Conservation (phyloP, 2,888 invertebrate genomes). For the Sisyra nigra region DNA sequence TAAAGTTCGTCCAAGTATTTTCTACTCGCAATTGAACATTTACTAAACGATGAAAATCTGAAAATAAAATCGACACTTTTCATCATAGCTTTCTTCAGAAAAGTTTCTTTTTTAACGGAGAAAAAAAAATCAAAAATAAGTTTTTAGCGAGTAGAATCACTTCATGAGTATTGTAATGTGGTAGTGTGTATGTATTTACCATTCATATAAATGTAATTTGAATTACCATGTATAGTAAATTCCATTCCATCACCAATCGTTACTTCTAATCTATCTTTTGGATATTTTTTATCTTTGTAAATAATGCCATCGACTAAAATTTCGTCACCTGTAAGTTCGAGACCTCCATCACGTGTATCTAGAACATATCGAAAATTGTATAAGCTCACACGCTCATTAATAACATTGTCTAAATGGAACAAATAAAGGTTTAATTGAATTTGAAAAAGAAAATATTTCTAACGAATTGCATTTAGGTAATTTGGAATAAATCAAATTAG, state of each 20-base stretch:
- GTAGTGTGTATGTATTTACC: neutral
- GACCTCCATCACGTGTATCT: slow-evolving; percentile 40
- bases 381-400: neutral
- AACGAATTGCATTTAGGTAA: neutral
- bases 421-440: neutral
- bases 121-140: too few relatives aligned
- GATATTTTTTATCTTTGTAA: slow-evolving; percentile 75
- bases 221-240: slow-evolving; percentile 74
- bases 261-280: slow-evolving; percentile 74
- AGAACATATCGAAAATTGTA: slow-evolving; percentile 12
- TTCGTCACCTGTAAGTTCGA: slow-evolving; percentile 35
- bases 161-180: neutral
- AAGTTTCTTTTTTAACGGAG: too few relatives aligned
- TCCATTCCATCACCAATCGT: slow-evolving; percentile 89
- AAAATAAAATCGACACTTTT: too few relatives aligned
- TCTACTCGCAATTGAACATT: too few relatives aligned
- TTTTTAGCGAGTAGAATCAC: too few relatives aligned
- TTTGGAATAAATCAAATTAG: neutral
- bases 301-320: slow-evolving; percentile 71
- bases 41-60: too few relatives aligned
- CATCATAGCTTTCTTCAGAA: too few relatives aligned
- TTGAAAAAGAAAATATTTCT: neutral
- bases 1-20: too few relatives aligned
- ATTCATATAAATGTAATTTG: slow-evolving; percentile 5
- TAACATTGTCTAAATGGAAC: neutral